These are phyloP conservation scores for Acanthurus leucopareius DNA, from an alignment of 2,797 vertebrate species.

Conservation along the genomic window DNA sequence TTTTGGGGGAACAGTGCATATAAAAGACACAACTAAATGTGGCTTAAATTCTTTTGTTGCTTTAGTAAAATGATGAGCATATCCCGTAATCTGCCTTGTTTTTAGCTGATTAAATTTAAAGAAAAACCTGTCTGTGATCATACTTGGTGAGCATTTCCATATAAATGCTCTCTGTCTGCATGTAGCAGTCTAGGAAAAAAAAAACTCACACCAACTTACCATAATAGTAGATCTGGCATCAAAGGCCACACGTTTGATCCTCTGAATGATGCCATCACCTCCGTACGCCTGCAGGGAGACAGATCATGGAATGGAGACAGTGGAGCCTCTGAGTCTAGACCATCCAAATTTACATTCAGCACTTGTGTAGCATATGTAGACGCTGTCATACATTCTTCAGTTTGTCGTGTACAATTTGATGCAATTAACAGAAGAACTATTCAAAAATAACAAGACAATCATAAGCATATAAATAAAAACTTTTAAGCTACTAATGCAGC, in stretches of 20 bases:
- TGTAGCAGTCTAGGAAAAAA: background rate
- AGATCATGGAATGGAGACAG: constrained; percentile 17
- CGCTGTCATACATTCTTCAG: background rate
- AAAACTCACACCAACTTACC: constrained; percentile 84
- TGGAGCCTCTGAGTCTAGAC: background rate
- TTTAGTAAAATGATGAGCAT: no score
- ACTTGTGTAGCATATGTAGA: background rate
- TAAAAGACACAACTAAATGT: no score
- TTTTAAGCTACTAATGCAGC: background rate
- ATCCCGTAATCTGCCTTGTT: no score
- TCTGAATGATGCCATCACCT: constrained; percentile 94
- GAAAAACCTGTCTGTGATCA: no score
- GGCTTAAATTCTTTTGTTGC: no score
- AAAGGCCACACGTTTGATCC: constrained; percentile 93
- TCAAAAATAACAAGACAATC: background rate
- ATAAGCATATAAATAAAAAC: constrained; percentile 1
- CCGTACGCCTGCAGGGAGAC: constrained; percentile 90
- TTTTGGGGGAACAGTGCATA: no score
- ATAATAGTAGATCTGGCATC: constrained; percentile 94
- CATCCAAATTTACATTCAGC: background rate
- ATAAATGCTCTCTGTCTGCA: background rate
- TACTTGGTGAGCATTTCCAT: background rate
- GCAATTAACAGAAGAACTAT: constrained; percentile 6
- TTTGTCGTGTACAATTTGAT: background rate
- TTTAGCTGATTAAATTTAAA: no score